Evolutionary conservation across 2,888 invertebrate genomes (phyloP).

Genomic region (Glomeris marginata): DNA sequence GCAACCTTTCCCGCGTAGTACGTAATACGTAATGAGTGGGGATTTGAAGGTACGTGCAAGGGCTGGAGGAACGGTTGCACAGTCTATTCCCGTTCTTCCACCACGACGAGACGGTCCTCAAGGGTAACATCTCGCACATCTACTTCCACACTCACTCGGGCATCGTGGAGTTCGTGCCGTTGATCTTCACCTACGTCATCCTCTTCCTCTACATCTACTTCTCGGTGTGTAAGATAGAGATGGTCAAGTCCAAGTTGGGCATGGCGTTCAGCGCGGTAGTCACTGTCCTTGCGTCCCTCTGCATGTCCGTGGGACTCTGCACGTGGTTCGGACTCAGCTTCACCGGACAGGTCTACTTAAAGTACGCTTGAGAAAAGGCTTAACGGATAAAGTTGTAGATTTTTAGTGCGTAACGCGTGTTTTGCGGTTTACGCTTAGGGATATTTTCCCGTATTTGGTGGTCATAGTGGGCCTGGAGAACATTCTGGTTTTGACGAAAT

Average conservation of each 20-base stretch:
- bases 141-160: constrained; percentile 83
- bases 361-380: constrained; percentile 6
- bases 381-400: constrained; percentile 1
- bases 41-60: constrained; percentile 48
- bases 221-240: constrained; percentile 87
- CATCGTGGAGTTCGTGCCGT: constrained; percentile 65
- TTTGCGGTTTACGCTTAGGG: constrained; percentile 39
- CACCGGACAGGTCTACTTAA: constrained; percentile 25
- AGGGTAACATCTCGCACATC: constrained; percentile 41
- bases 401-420: constrained; percentile 1
- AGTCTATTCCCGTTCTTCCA: constrained; percentile 19
- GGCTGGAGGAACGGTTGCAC: constrained; percentile 37
- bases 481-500: constrained; percentile 73
- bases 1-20: background rate
- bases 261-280: constrained; percentile 80
- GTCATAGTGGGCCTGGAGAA: constrained; percentile 90
- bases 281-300: constrained; percentile 61
- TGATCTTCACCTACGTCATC: constrained; percentile 66
- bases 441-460: constrained; percentile 86
- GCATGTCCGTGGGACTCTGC: constrained; percentile 64
- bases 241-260: constrained; percentile 68
- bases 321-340: constrained; percentile 28
- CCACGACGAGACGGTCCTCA: constrained; percentile 4
- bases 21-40: background rate
- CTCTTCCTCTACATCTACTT: constrained; percentile 88